Evolutionary conservation across 2,113 vertebrate species (phyloP).

Genomic region (Indicator maculatus): DNA sequence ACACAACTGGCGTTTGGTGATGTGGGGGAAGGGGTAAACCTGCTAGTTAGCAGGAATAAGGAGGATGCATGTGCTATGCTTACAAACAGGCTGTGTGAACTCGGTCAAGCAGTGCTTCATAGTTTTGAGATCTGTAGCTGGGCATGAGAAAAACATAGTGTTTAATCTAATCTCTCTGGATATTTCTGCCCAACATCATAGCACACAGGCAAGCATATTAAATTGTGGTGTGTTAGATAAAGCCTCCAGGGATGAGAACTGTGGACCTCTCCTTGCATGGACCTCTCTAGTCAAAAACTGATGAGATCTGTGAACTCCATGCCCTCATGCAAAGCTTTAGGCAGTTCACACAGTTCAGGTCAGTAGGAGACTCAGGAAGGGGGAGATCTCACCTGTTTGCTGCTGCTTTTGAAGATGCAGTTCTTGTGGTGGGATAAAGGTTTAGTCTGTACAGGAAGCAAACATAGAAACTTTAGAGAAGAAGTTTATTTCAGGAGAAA

Average conservation of each 20-base stretch:
- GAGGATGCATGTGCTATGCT: background rate
- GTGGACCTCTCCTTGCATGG: background rate
- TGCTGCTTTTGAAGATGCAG: background rate
- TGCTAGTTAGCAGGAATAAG: background rate
- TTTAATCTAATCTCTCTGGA: background rate
- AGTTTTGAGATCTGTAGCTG: background rate
- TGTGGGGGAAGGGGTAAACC: background rate
- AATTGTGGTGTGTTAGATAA: background rate
- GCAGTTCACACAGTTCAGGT: background rate
- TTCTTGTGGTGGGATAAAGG: background rate
- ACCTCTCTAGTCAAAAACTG: too few species aligned
- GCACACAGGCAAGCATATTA: background rate
- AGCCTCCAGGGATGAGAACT: background rate
- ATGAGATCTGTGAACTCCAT: background rate
- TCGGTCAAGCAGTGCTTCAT: background rate
- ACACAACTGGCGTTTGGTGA: background rate
- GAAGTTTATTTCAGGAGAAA: background rate
- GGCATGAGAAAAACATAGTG: background rate
- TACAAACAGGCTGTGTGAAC: background rate
- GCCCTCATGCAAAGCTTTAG: background rate
- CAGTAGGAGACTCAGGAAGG: background rate
- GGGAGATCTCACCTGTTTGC: background rate
- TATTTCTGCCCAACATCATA: background rate
- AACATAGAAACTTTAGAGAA: background rate
- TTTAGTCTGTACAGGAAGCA: background rate